These are phyloP conservation scores for Bovichtus diacanthus DNA, from an alignment of 2,797 vertebrate species.

Conservation along the genomic window DNA sequence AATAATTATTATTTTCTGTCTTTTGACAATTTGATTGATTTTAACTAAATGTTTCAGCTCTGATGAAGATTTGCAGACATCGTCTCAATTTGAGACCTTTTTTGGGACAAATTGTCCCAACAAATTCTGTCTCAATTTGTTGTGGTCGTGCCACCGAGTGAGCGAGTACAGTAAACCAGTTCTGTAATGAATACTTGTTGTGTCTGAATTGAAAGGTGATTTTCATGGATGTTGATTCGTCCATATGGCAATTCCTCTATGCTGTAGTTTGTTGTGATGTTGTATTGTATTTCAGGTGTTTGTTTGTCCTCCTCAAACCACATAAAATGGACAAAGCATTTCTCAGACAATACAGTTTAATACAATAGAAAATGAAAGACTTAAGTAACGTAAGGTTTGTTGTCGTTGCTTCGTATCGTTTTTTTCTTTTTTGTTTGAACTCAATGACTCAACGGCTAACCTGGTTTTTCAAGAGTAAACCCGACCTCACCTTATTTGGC, in stretches of 20 bases:
- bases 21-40: not conserved
- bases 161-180: not conserved
- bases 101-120: too few relatives aligned
- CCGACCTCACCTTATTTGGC: not conserved
- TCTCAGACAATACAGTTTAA: not conserved
- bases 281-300: not conserved
- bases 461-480: not conserved
- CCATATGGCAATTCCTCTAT: not conserved
- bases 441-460: slow-evolving; percentile 6
- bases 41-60: not conserved
- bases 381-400: not conserved
- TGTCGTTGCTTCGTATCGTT: not conserved
- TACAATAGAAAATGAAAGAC: not conserved
- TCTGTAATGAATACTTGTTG: not conserved
- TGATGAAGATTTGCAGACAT: not conserved
- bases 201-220: not conserved
- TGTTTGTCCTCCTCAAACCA: not conserved
- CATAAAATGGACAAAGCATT: not conserved
- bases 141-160: not conserved
- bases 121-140: too few relatives aligned
- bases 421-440: slow-evolving; percentile 21
- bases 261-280: not conserved
- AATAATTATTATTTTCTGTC: too few relatives aligned
- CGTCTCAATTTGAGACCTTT: too few relatives aligned
- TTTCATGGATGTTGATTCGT: not conserved